phyloP scores from a whole-genome alignment of 2,888 invertebrate species.

The Napeogenes sylphis region DNA sequence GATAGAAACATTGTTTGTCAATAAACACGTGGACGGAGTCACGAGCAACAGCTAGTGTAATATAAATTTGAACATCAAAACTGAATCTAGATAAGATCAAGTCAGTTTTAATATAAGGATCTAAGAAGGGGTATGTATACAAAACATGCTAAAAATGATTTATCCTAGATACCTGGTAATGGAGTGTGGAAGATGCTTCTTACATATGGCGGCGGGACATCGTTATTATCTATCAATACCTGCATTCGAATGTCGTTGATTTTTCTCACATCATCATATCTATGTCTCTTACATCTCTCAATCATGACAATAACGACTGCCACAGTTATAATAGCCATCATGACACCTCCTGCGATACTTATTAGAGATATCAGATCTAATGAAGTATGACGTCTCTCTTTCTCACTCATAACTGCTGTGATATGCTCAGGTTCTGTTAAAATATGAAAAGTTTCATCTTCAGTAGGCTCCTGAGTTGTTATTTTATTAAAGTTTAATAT shows the following conservation, averaged over 20 bases:
- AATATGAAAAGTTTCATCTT: constrained; percentile 73
- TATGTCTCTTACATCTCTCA: constrained; percentile 62
- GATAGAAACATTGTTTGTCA: no score
- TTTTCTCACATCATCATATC: constrained; percentile 65
- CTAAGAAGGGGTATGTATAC: no score
- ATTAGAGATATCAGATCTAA: constrained; percentile 70
- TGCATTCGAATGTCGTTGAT: constrained; percentile 70
- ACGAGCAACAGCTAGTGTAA: no score
- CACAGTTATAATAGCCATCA: constrained; percentile 72
- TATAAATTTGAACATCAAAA: no score
- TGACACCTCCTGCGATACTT: constrained; percentile 72
- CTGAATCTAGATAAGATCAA: no score
- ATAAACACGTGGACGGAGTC: no score
- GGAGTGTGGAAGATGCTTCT: constrained; percentile 78
- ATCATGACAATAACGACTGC: constrained; percentile 72
- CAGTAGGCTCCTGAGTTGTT: constrained; percentile 53
- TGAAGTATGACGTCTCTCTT: constrained; percentile 58
- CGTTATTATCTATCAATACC: constrained; percentile 65
- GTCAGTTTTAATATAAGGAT: no score
- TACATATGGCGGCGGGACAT: constrained; percentile 71
- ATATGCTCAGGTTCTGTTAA: constrained; percentile 77
- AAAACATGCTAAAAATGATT: no score
- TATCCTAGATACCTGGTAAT: constrained; percentile 63
- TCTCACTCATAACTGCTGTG: constrained; percentile 71
- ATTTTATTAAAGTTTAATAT: constrained; percentile 42